A percentile compares a stretch with the other conserved stretches of the same genome.
These are phyloP conservation scores for Arvicanthis niloticus DNA, from an alignment of 2,113 vertebrate genomes.

Conservation along the genomic window DNA sequence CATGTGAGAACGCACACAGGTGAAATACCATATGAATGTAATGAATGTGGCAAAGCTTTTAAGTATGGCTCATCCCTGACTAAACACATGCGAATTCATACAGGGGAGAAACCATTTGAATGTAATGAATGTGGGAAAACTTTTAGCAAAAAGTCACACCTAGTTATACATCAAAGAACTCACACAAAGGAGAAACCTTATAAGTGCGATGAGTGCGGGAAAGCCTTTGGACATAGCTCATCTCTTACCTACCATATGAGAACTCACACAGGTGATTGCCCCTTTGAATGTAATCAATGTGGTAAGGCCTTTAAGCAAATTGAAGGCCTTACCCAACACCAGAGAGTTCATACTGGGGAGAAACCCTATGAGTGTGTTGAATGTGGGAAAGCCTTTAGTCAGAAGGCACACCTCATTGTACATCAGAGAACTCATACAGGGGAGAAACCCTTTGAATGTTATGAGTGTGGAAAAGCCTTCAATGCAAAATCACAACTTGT, in stretches of 20 bases:
- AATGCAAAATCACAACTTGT: constrained; percentile 91
- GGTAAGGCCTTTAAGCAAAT: constrained; percentile 82
- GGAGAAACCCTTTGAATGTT: constrained; percentile 83
- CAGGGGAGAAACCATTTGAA: constrained; percentile 81
- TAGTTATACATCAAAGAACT: constrained; percentile 79
- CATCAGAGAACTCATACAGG: constrained; percentile 84
- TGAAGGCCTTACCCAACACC: constrained; percentile 80
- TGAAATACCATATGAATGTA: constrained; percentile 82
- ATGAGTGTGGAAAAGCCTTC: constrained; percentile 87
- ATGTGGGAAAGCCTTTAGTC: constrained; percentile 83
- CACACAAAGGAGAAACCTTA: constrained; percentile 84
- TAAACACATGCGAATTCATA: constrained; percentile 83
- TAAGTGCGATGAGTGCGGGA: constrained; percentile 88
- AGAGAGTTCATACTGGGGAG: constrained; percentile 81
- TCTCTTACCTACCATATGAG: constrained; percentile 81
- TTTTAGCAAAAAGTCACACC: constrained; percentile 80
- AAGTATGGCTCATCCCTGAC: constrained; percentile 80
- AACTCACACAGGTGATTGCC: constrained; percentile 82
- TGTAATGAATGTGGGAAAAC: constrained; percentile 81
- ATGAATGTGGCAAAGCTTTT: constrained; percentile 82
- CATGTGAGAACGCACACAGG: constrained; percentile 83
- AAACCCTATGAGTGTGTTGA: constrained; percentile 82
- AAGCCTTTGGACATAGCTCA: constrained; percentile 79
- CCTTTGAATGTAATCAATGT: constrained; percentile 80
- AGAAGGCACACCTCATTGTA: constrained; percentile 81